phyloP scores from a whole-genome alignment of 2,113 vertebrate species.

The Litocranius walleri region DNA sequence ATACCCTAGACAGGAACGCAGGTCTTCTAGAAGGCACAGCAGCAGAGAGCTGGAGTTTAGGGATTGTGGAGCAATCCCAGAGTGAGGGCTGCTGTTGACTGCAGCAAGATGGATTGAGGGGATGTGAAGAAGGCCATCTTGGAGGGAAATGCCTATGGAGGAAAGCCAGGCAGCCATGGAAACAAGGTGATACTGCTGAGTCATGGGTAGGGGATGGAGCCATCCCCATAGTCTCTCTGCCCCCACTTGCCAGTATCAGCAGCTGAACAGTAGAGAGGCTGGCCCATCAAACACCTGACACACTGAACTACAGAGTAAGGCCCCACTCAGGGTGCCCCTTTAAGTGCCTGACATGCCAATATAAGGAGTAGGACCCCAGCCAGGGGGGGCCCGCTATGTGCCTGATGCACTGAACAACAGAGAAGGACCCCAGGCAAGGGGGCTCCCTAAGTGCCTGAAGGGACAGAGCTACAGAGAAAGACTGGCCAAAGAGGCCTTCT shows the following conservation, averaged over 20 bases:
- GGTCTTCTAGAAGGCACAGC: neutral
- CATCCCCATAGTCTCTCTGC: neutral
- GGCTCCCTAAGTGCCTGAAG: fast-evolving
- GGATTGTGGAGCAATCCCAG: neutral
- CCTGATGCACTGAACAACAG: neutral
- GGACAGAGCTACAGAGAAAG: neutral
- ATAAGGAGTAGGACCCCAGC: neutral
- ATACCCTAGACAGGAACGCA: neutral
- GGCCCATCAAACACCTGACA: neutral
- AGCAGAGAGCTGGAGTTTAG: neutral
- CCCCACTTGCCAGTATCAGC: neutral
- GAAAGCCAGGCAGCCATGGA: neutral
- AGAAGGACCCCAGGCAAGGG: neutral
- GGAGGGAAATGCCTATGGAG: neutral
- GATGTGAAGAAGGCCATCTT: neutral
- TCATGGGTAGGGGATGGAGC: neutral
- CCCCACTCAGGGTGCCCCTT: neutral
- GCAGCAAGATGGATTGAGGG: neutral
- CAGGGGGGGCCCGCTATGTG: neutral
- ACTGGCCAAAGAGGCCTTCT: neutral
- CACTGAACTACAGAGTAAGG: neutral
- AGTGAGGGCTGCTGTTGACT: neutral
- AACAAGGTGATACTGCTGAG: neutral
- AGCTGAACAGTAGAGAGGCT: neutral
- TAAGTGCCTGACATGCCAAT: neutral